These are phyloP conservation scores for Astyanax mexicanus DNA, from an alignment of 2,797 vertebrate genomes.

Conservation along the genomic window DNA sequence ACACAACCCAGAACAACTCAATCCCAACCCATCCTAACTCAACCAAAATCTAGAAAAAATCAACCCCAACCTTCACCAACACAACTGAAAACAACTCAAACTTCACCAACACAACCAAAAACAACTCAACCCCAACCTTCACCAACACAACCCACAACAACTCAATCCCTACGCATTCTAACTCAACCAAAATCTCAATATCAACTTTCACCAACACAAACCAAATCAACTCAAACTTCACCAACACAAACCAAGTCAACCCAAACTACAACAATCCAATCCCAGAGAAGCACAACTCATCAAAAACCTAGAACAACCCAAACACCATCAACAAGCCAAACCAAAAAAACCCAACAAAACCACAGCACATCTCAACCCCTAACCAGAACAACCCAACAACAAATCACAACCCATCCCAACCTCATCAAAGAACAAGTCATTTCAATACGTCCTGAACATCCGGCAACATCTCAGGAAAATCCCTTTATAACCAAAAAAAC, in stretches of 20 bases:
- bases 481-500: not conserved
- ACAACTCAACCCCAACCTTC: constrained; percentile 16
- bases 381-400: constrained; percentile 12
- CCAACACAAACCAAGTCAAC: constrained; percentile 28
- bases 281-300: constrained; percentile 1
- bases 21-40: constrained; percentile 25
- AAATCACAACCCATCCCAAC: constrained; percentile 40
- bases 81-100: constrained; percentile 7
- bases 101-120: not conserved
- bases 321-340: constrained; percentile 9
- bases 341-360: not conserved
- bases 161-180: constrained; percentile 20
- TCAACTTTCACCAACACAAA: too few relatives aligned
- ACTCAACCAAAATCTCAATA: constrained; percentile 10
- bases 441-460: not conserved
- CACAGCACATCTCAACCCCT: not conserved
- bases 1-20: not conserved
- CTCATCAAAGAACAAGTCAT: not conserved
- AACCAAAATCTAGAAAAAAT: not conserved
- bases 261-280: constrained; percentile 9
- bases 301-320: not conserved
- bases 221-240: too few relatives aligned
- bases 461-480: not conserved
- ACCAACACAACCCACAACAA: constrained; percentile 22
- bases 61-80: not conserved